Evolutionary conservation across 2,113 vertebrate species (phyloP), one percentile per base, ranked within the genome.

Genomic region (Crotalus viridis): DNA sequence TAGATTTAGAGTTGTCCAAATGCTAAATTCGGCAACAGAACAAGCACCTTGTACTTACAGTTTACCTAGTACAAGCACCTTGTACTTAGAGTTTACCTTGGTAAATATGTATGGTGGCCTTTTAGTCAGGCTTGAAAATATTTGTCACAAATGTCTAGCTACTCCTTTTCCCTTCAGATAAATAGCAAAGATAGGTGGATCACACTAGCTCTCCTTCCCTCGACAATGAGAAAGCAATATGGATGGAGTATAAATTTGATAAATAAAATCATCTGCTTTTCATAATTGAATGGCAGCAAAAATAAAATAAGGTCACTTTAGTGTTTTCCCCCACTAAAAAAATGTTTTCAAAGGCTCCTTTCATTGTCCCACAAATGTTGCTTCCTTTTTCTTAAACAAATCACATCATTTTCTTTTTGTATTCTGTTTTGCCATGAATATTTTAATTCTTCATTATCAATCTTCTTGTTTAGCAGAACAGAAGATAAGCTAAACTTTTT

Each of bases 401-500:
- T 43, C 52, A 85, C 87, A 56, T 46, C 10, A 69, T 54, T 87
- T 92, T 87, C 57, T 39, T 55, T 74, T 13, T 10, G 33, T n/a
- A 39, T 85, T 28, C 7, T 59, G 59, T 21, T 51, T 48, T 59
- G 12, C 43, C 69, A 89, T 51, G 54, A 89, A 51, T 89, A 55
- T 12, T 85, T 89, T 89, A 59, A 46, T 46, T 89, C 92, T 85
- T 39, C 26, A 21, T 59, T 51, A 85, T 59, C 69, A 21, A 81
- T 81, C 55, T 89, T 26, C 21, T 22, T 48, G 69, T 52, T 92
- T 85, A 51, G 56, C 52, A 92, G 26, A 55, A 43, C 39, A 89
- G 33, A 81, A 43, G 88, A 92, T 89, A 92, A 85, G 69, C 24
- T 46, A 89, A 74, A 51, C 48, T 85, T 92, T 59, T 54, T 89